These are phyloP conservation scores for Ageneiosus marmoratus DNA, from an alignment of 2,113 vertebrate genomes.

Conservation along the genomic window DNA sequence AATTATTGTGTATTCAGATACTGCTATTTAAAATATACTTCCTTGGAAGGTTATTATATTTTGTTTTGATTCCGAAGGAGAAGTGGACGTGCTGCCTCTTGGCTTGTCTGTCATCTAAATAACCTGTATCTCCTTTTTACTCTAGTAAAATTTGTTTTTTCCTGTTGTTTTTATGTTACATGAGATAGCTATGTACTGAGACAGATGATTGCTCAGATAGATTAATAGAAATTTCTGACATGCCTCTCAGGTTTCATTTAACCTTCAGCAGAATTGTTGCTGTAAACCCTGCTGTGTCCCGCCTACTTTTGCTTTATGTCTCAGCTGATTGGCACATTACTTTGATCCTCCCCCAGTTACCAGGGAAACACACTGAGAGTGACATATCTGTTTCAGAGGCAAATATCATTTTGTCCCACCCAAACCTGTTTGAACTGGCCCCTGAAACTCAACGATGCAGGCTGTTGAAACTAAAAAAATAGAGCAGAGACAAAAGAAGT, in stretches of 20 bases:
- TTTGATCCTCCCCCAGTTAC: slow-evolving; percentile 53
- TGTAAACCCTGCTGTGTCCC: not conserved
- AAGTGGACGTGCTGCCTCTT: not conserved
- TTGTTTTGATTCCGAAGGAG: not conserved
- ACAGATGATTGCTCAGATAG: not conserved
- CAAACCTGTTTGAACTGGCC: slow-evolving; percentile 64
- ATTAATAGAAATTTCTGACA: not conserved
- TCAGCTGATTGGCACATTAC: slow-evolving; percentile 44
- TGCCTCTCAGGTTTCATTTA: slow-evolving; percentile 8
- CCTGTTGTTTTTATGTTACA: too few relatives aligned
- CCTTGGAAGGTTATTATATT: not conserved
- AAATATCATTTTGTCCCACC: slow-evolving; percentile 56
- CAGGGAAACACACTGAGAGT: slow-evolving; percentile 39
- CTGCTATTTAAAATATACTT: not conserved
- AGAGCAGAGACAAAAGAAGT: slow-evolving; percentile 8
- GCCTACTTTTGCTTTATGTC: not conserved
- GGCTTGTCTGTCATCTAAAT: not conserved
- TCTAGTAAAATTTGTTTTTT: not conserved
- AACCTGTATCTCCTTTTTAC: too few relatives aligned
- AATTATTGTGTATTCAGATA: not conserved
- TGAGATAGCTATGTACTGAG: not conserved
- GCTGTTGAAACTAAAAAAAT: slow-evolving; percentile 45
- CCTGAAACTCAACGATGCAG: slow-evolving; percentile 51
- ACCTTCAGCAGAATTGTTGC: not conserved
- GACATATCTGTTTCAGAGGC: slow-evolving; percentile 55